Evolutionary conservation across 2,113 vertebrate species (phyloP), one percentile per base, ranked within the genome.

Genomic region (Marcusenius ussheri): DNA sequence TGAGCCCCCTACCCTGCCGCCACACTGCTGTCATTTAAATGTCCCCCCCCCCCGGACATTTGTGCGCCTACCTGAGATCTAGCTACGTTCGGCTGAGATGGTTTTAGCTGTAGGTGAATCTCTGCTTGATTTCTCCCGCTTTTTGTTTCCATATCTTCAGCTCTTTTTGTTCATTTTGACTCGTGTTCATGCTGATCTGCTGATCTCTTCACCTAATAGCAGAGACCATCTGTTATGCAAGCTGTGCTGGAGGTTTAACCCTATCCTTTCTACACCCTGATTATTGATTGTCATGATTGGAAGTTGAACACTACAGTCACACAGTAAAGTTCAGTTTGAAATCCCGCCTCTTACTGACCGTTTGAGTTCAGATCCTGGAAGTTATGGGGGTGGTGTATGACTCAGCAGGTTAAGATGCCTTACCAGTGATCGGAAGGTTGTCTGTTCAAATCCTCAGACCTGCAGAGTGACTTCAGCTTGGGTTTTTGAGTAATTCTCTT

Each of bases 1-100:
- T 99, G 93, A 88, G 80, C 31, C 24, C 47, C 19, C 1, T 50
- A 35, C 39, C 3, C 51, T 31, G 70, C 56, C 70, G 10, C 10
- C 53, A 13, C 19, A 9, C 13, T 42, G 24, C 56, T 2, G n/a
- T 62, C 15, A 19, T 42, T 35, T 74, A 17, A 6, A 35, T 46
- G 27, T 7, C 5, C 49, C 3, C 35, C 39, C 39, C 47, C 10
- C 9, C 17, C 4, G 5, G 35, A 51, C 39, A 11, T 74, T 49
- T 77, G 13, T 70, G 89, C 5, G 4, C n/a, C 3, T 77, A 15
- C 31, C 70, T 17, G n/a, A 35, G 13, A 39, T 19, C 1, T 74
- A 17, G 11, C 5, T 15, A 1, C 5, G 9, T 15, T 35, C 3
- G 1, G 31, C 31, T 77, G 70, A 77, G 31, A n/a, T n/a, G 24